These are phyloP conservation scores for Poecile atricapillus DNA, from an alignment of 2,113 vertebrate genomes.

Conservation along the genomic window DNA sequence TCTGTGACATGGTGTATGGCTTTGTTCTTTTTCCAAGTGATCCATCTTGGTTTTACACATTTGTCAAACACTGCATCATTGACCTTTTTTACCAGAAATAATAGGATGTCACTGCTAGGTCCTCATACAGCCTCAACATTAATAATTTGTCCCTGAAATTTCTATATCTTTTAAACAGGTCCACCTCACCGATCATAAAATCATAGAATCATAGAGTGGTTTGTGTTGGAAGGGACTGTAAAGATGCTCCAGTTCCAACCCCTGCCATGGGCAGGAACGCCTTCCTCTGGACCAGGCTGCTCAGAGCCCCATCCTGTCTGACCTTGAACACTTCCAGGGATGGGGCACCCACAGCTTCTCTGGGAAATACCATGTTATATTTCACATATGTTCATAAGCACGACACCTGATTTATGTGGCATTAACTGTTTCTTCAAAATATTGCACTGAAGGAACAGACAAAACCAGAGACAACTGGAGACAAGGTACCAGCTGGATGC, in stretches of 20 bases:
- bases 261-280: too few relatives aligned
- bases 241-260: background rate
- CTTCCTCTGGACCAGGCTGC: background rate
- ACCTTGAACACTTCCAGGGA: background rate
- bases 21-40: background rate
- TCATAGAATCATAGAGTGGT: background rate
- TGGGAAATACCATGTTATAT: background rate
- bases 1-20: background rate
- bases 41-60: background rate
- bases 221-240: background rate
- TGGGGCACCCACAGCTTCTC: background rate
- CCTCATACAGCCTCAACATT: background rate
- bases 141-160: background rate
- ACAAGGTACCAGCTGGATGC: background rate
- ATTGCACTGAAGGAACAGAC: accelerated
- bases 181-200: background rate
- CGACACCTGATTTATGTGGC: background rate
- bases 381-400: background rate
- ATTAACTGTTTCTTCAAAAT: background rate
- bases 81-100: background rate
- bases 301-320: background rate
- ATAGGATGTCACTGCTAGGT: background rate
- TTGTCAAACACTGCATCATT: background rate
- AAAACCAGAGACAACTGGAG: background rate
- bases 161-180: background rate